phyloP scores from a whole-genome alignment of 2,797 vertebrate genomes.

The Carcharodon carcharias region DNA sequence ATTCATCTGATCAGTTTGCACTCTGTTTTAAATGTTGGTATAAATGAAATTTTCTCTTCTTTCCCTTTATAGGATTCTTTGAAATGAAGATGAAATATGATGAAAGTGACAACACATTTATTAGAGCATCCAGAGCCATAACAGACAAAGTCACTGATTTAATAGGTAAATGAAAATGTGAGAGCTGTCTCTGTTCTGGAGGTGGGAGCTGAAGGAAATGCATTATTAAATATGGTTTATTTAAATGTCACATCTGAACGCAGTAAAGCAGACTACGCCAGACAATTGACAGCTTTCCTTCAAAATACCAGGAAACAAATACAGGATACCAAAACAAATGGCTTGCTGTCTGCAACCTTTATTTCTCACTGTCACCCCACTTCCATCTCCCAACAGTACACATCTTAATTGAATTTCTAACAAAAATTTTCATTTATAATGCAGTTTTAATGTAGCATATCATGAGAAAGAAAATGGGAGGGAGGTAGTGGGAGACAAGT shows the following conservation, averaged over 20 bases:
- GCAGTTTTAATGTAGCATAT: neutral
- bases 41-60: neutral
- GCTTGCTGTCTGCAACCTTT: neutral
- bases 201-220: neutral
- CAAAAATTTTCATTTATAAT: neutral
- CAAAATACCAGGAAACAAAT: neutral
- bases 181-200: neutral
- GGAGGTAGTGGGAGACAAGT: neutral
- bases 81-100: conserved; percentile 99
- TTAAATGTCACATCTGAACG: neutral
- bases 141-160: conserved; percentile 85
- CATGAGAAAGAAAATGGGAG: too few relatives aligned
- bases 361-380: neutral
- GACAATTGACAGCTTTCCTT: neutral
- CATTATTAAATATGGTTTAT: neutral
- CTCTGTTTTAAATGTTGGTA: neutral
- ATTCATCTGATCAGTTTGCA: neutral
- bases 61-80: conserved; percentile 73
- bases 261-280: neutral
- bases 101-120: conserved; percentile 82
- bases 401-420: neutral
- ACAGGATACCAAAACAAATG: neutral
- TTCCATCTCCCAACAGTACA: neutral
- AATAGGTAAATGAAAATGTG: conserved; percentile 61
- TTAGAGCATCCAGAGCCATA: conserved; percentile 79